phyloP scores from a whole-genome alignment of 2,888 invertebrate species.

The Congeria kusceri region DNA sequence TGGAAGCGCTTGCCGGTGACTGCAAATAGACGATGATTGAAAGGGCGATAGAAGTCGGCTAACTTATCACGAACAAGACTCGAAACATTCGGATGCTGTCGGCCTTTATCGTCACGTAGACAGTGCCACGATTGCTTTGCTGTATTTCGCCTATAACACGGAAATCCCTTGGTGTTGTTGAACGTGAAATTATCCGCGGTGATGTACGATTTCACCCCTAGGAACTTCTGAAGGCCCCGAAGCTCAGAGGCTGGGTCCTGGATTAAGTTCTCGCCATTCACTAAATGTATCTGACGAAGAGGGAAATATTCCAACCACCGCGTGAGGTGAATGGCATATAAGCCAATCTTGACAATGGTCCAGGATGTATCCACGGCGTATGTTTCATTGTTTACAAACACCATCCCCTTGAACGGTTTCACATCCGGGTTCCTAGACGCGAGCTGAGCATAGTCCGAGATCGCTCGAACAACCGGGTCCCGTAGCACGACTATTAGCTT shows the following conservation, averaged over 20 bases:
- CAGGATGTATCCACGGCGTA: conserved; percentile 92
- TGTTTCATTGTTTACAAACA: conserved; percentile 89
- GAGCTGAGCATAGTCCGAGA: conserved; percentile 95
- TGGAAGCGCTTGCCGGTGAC: conserved; percentile 85
- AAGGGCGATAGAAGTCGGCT: conserved; percentile 86
- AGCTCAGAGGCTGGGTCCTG: conserved; percentile 95
- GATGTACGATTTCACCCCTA: conserved; percentile 93
- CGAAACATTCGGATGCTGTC: conserved; percentile 85
- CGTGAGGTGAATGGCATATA: conserved; percentile 93
- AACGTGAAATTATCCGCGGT: conserved; percentile 96
- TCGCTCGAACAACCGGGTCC: conserved; percentile 95
- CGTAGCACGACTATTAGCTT: conserved; percentile 94
- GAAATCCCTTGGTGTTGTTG: conserved; percentile 96
- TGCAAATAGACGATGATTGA: conserved; percentile 86
- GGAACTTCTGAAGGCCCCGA: conserved; percentile 93
- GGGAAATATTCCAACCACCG: conserved; percentile 95
- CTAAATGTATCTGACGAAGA: conserved; percentile 92
- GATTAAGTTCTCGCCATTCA: conserved; percentile 95
- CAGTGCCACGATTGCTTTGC: conserved; percentile 84
- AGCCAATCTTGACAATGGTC: conserved; percentile 91
- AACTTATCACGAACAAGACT: conserved; percentile 80
- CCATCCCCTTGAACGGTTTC: conserved; percentile 82
- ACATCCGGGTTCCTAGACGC: conserved; percentile 82
- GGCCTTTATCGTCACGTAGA: conserved; percentile 86
- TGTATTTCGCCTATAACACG: conserved; percentile 88